phyloP scores from a whole-genome alignment of 2,797 vertebrate species.

The Myotis planiceps region DNA sequence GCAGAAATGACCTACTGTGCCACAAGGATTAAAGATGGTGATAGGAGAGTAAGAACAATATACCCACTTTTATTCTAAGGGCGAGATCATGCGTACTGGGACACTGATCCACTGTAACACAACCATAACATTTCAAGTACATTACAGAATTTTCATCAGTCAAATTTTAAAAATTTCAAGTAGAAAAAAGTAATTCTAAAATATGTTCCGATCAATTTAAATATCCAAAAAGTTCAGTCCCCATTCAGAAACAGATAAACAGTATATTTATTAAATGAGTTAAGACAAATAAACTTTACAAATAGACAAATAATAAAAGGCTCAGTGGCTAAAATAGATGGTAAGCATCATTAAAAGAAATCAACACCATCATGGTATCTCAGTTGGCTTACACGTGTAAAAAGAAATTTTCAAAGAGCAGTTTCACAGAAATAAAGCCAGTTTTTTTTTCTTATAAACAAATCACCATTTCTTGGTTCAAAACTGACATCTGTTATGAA shows the following conservation, averaged over 20 bases:
- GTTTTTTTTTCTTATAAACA: slow-evolving; percentile 84
- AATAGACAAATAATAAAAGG: slow-evolving; percentile 88
- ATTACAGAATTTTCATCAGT: slow-evolving; percentile 40
- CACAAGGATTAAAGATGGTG: not conserved
- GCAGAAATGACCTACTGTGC: not conserved
- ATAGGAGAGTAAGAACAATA: not conserved
- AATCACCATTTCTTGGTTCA: slow-evolving; percentile 83
- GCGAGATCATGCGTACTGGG: slow-evolving; percentile 14
- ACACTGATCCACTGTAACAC: slow-evolving; percentile 24
- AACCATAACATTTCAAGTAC: slow-evolving; percentile 53
- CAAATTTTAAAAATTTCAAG: slow-evolving; percentile 54
- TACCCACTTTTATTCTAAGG: not conserved
- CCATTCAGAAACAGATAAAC: slow-evolving; percentile 90
- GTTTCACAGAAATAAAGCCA: slow-evolving; percentile 85
- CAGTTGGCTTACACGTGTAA: slow-evolving; percentile 83
- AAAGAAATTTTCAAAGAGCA: slow-evolving; percentile 83
- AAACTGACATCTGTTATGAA: slow-evolving; percentile 84
- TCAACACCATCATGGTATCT: slow-evolving; percentile 83
- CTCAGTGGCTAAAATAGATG: slow-evolving; percentile 85
- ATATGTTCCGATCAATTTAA: slow-evolving; percentile 61
- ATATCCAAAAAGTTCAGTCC: slow-evolving; percentile 88
- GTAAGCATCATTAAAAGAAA: slow-evolving; percentile 84
- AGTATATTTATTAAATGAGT: slow-evolving; percentile 90
- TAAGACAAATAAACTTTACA: slow-evolving; percentile 90
- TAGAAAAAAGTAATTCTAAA: slow-evolving; percentile 70